Evolutionary conservation across 2,888 invertebrate genomes (phyloP).

Genomic region (Achlya flavicornis): DNA sequence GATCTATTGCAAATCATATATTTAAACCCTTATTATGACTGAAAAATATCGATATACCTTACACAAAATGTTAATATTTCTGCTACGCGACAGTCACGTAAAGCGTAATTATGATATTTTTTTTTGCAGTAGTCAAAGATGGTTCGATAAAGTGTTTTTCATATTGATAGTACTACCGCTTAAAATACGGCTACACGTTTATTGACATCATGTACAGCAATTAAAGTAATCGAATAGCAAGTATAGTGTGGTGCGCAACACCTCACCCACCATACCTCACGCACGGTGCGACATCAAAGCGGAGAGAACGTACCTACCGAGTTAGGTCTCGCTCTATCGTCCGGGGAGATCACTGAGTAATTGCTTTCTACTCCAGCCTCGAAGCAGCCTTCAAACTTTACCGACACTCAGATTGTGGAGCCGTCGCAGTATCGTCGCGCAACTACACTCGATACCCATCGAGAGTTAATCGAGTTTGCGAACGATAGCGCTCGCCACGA

Average conservation of each 20-base stretch:
- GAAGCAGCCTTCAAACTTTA: neutral
- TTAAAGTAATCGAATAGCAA: neutral
- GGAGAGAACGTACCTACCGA: neutral
- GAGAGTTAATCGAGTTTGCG: conserved; percentile 3
- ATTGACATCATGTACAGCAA: too few species aligned
- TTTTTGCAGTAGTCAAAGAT: too few species aligned
- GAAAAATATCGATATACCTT: too few species aligned
- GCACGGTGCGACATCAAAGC: neutral
- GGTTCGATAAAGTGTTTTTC: too few species aligned
- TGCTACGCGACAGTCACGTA: too few species aligned
- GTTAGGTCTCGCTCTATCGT: neutral
- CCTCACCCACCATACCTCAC: too few species aligned
- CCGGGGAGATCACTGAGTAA: neutral
- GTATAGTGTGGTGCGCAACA: neutral
- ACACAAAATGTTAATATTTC: too few species aligned
- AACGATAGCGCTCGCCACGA: neutral
- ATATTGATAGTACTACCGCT: too few species aligned
- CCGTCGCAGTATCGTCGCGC: neutral
- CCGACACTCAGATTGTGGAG: neutral
- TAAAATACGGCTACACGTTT: too few species aligned
- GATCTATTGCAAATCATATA: too few species aligned
- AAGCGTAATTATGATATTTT: too few species aligned
- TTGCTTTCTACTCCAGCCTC: neutral
- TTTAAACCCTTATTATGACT: too few species aligned
- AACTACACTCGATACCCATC: neutral